Evolutionary conservation across 37 sponge, comb jelly and placozoan genomes (phyloP), one percentile per base, ranked within the genome.

Genomic region (Oscarella lobularis): DNA sequence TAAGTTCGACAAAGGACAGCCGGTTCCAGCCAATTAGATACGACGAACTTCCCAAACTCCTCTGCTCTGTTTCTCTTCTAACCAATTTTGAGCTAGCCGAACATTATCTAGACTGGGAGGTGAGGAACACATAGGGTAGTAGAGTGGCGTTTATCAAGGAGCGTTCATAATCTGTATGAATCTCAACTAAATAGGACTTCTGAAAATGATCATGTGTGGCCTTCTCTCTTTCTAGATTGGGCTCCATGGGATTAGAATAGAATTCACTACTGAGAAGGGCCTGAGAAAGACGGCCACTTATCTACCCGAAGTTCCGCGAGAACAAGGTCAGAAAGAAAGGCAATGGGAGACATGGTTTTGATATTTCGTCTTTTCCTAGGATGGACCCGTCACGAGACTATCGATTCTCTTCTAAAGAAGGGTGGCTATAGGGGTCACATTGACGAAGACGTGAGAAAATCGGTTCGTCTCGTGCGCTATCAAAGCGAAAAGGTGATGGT

Each of bases 291-390:
- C 87, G 33, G 99, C 99, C 2, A 98, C 99, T 2, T 98, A 93
- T 60, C 89, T 98, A 3, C 99, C 99, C 2, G 99, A 98, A 68
- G 91, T 98, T n/a, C 87, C 95, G 5, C n/a, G 3, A 31, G 99
- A 98, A 32, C 91, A 90, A 75, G 94, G 87, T 35, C 73, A 70
- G 73, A 20, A 20, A 14, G 14, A 14, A 27, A 70, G 73, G 14
- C 60, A 48, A 9, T 48, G 60, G 60, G 9, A 48, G 60, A 20
- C 14, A 27, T 48, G 60, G 60, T 48, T 48, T 48, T 48, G 20
- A 48, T 48, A 48, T 48, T 48, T 48, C 14, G 9, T 27, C 60
- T 48, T 48, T 48, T 48, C 14, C 60, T 20, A 48, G 87, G 90
- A 30, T 98, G 99, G 99, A 88, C 66, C 31, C 92, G 88, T 73